Percentiles rank a stretch among this genome's conserved stretches.
Evolutionary conservation across 2,888 invertebrate genomes (phyloP).

Genomic region (Euzophera pinguis): DNA sequence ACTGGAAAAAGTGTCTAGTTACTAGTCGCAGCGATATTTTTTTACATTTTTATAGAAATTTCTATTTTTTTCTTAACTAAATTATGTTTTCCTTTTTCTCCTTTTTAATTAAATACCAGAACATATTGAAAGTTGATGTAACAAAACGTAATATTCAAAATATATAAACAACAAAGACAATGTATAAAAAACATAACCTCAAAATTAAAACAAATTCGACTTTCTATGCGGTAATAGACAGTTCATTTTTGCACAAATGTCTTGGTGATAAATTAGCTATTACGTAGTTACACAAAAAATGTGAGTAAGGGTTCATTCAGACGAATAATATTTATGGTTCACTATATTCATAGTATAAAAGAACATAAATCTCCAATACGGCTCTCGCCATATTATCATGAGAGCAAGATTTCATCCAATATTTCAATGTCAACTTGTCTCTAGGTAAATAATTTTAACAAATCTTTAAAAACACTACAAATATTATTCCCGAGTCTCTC

Average conservation of each 20-base stretch:
- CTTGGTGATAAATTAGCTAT: background rate
- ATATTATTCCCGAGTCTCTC: too few species aligned
- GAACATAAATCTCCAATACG: too few species aligned
- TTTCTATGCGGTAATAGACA: background rate
- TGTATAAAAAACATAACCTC: conserved; percentile 9
- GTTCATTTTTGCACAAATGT: conserved; percentile 5
- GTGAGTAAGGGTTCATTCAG: background rate
- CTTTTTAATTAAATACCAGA: background rate
- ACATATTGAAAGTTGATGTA: background rate
- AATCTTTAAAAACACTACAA: too few species aligned
- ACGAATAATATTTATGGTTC: background rate
- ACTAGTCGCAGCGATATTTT: background rate
- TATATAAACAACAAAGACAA: background rate
- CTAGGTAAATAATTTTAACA: too few species aligned
- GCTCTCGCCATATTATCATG: too few species aligned
- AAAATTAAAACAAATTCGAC: conserved; percentile 3
- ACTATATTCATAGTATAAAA: too few species aligned
- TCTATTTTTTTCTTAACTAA: background rate
- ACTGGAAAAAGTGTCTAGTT: conserved; percentile 13
- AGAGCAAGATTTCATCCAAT: too few species aligned
- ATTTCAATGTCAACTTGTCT: too few species aligned
- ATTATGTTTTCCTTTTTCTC: background rate
- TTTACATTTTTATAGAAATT: background rate
- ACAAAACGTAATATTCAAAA: background rate
- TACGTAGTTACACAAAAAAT: background rate